Conservation (phyloP, 1,140 invertebrate species). For the Pantala flavescens region DNA sequence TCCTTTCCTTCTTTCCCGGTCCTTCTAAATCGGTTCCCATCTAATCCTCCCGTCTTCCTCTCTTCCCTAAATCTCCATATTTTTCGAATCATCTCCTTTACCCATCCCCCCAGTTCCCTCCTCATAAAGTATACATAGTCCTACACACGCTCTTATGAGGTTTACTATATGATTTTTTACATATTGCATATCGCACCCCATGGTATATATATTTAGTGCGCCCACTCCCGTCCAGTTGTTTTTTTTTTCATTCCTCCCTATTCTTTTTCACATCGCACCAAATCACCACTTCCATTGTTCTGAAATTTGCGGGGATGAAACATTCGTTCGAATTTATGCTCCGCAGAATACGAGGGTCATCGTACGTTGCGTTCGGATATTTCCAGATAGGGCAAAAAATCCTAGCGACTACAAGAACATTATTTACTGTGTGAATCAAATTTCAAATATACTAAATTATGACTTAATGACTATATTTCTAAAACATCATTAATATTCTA, state of each 20-base stretch:
- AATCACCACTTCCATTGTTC: conserved; percentile 18
- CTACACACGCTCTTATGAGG: not conserved
- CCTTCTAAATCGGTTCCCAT: no score
- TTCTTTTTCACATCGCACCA: not conserved
- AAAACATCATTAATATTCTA: no score
- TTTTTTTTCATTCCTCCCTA: not conserved
- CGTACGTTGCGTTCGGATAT: no score
- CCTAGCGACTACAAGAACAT: no score
- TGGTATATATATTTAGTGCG: not conserved
- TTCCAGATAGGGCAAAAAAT: no score
- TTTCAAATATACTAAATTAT: no score
- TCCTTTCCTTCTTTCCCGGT: not conserved
- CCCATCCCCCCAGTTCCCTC: not conserved
- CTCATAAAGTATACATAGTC: no score
- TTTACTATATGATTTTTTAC: not conserved
- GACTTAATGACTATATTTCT: no score
- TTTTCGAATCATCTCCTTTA: not conserved
- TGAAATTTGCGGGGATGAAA: no score
- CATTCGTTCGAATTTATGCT: no score
- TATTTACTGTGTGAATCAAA: no score
- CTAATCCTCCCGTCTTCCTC: not conserved
- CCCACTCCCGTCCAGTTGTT: not conserved
- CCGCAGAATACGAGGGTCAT: no score
- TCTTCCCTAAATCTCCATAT: not conserved
- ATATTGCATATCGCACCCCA: not conserved